Evolutionary conservation across 2,113 vertebrate species (phyloP).

Genomic region (Gallinago jamesoni): DNA sequence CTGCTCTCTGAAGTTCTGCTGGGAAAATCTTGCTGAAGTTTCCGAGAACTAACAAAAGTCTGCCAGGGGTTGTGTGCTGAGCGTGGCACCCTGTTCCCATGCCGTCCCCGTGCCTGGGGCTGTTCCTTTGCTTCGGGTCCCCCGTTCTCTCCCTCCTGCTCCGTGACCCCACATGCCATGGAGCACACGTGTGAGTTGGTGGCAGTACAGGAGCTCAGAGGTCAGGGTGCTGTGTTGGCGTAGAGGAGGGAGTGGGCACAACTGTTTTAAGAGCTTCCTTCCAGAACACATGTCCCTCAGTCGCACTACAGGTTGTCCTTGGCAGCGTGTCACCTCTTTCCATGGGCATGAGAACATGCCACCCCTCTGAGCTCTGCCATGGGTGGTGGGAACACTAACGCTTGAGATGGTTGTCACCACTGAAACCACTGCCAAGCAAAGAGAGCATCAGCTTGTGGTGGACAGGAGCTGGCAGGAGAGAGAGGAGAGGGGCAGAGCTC

Average conservation of each 20-base stretch:
- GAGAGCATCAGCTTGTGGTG: neutral
- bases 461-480: neutral
- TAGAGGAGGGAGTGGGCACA: neutral
- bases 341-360: fast-evolving
- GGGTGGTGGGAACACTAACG: fast-evolving
- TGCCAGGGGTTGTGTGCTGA: neutral
- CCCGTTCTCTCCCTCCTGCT: neutral
- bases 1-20: neutral
- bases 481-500: neutral
- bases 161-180: fast-evolving
- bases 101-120: neutral
- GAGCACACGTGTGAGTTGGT: neutral
- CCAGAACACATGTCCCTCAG: fast-evolving
- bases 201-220: neutral
- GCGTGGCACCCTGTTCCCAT: fast-evolving
- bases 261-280: neutral
- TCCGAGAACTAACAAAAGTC: neutral
- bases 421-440: neutral
- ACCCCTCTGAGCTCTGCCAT: neutral
- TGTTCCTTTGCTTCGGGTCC: neutral
- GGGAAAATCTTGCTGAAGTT: neutral
- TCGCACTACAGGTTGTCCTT: neutral
- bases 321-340: neutral
- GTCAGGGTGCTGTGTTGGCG: neutral
- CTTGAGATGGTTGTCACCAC: neutral